These are phyloP conservation scores for Gibbula magus DNA, from an alignment of 2,888 invertebrate genomes.

Conservation along the genomic window DNA sequence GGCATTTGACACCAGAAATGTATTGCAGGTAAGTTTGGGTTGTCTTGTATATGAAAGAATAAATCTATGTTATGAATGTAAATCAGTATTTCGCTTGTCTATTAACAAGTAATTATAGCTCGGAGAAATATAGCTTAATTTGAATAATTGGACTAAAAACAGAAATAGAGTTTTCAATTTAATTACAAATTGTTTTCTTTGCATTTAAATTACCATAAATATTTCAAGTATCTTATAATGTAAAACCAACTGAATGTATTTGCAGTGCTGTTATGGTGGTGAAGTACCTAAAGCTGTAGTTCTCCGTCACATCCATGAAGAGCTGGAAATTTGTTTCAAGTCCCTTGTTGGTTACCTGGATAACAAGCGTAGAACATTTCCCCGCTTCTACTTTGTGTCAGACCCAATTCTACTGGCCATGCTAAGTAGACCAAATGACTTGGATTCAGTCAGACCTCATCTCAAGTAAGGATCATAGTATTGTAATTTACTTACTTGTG, in stretches of 20 bases:
- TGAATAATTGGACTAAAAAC: no score
- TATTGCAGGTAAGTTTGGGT: slow-evolving; percentile 71
- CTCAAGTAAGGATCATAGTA: slow-evolving; percentile 59
- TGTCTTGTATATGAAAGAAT: no score
- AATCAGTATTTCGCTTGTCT: no score
- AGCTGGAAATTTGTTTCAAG: slow-evolving; percentile 75
- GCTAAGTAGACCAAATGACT: slow-evolving; percentile 70
- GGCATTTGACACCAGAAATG: slow-evolving; percentile 74
- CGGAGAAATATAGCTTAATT: not conserved
- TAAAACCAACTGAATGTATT: not conserved
- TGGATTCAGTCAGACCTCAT: slow-evolving; percentile 73
- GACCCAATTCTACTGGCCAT: slow-evolving; percentile 72
- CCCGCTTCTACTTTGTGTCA: slow-evolving; percentile 74
- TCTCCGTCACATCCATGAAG: slow-evolving; percentile 73
- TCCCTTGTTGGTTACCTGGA: slow-evolving; percentile 73
- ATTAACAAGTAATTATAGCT: no score
- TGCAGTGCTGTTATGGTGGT: slow-evolving; percentile 74
- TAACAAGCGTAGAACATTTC: slow-evolving; percentile 72
- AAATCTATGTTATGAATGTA: no score
- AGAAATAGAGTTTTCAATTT: no score
- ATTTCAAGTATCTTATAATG: no score
- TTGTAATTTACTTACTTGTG: not conserved
- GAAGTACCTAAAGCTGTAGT: slow-evolving; percentile 74
- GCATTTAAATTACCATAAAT: no score
- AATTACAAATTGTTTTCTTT: no score